Base-by-base conservation (phyloP, 2,888 invertebrate genomes). In the Chrysolina haemoptera region DNA sequence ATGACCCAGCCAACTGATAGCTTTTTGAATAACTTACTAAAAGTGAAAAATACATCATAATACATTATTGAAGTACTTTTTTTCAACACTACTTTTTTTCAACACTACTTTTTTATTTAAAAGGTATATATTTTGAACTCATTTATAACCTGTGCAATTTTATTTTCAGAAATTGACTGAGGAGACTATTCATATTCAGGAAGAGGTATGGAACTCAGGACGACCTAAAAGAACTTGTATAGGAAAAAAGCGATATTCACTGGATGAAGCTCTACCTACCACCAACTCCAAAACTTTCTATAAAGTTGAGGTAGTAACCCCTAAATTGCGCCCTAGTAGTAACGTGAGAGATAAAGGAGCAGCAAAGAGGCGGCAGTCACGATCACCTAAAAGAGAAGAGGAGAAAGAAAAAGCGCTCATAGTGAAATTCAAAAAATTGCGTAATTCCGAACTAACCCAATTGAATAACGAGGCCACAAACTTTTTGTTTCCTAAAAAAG, bases 401-500 rank as follows among this genome's bases (percentile, higher is more conserved):
- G 80, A 78, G 35, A 88, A 72, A 84, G 88, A 82, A 11, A 83
- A 84, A 73, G 83, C 66, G 18, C 55, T 83, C 3, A 85, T 94
- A 22, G 94, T 95, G 0, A 93, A 94, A 83, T 94, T 95, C 82
- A 91, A 92, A 68, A 93, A 94, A 77, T 91, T 95, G 18, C 89
- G 95, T 5, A 91, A 92, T 66, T 93, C 94, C 0, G 95, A 95
- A 86, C 84, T 96, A 66, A 92, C 93, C 0, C 91, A 93, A 66
- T 87, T 96, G 64, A 95, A 95, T 83, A 94, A 95, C 81, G 96
- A 96, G 86, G 96, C 96, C 0, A 95, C 95, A 82, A 95, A 94
- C 81, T 96, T 96, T 84, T 93, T 96, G 92, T 96, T 96, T 84
- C 94, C 95, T 0, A 92, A 91, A 80, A 90, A 91, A 53, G 92